Evolutionary conservation across 2,888 invertebrate genomes (phyloP).

Genomic region (Hyles lineata): DNA sequence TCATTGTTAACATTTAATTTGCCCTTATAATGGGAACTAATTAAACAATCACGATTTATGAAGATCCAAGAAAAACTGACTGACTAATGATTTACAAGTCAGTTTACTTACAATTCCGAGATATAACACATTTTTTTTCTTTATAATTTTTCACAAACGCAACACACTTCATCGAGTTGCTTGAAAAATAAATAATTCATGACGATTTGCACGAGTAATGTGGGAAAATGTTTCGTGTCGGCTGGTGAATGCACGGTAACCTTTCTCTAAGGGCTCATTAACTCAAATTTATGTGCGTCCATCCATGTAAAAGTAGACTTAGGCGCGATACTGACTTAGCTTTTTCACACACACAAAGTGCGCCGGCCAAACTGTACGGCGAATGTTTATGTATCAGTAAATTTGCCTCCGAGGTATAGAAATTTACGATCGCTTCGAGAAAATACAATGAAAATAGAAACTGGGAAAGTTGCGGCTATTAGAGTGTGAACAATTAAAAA

Average conservation of each 20-base stretch:
- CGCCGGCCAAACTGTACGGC: conserved; percentile 39
- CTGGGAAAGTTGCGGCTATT: conserved; percentile 71
- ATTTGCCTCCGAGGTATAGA: conserved; percentile 54
- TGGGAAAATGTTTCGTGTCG: conserved; percentile 63
- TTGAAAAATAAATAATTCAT: conserved; percentile 68
- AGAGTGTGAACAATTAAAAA: conserved; percentile 74
- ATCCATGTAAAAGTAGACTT: conserved; percentile 45
- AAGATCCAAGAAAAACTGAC: conserved; percentile 17
- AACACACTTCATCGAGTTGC: conserved; percentile 62
- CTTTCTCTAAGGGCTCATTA: conserved; percentile 72
- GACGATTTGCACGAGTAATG: conserved; percentile 71
- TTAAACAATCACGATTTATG: conserved; percentile 20
- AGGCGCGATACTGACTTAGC: conserved; percentile 46
- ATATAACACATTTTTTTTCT: conserved; percentile 49
- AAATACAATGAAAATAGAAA: conserved; percentile 57
- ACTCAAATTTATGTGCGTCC: conserved; percentile 60
- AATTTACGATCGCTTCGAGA: conserved; percentile 61
- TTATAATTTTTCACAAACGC: conserved; percentile 52
- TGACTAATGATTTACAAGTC: conserved; percentile 16
- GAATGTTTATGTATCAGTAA: conserved; percentile 56
- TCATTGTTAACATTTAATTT: conserved; percentile 20
- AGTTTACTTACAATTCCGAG: conserved; percentile 9
- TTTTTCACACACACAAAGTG: conserved; percentile 51
- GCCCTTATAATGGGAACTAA: conserved; percentile 24
- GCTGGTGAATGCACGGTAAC: conserved; percentile 60